These are phyloP conservation scores for Coccyzus lansbergi DNA, from an alignment of 2,797 vertebrate genomes.

Conservation along the genomic window DNA sequence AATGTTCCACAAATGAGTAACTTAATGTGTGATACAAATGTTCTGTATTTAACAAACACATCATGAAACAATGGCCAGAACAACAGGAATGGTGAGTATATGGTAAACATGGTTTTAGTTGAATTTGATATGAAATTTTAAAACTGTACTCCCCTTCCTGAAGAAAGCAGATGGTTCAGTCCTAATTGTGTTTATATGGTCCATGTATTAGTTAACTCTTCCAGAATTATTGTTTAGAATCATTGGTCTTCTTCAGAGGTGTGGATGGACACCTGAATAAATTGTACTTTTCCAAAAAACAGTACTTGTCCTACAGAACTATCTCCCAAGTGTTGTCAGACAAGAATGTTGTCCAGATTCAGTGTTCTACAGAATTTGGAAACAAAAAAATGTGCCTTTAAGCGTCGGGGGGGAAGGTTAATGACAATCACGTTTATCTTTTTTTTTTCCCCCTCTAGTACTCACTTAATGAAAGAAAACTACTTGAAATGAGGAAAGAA, in stretches of 20 bases:
- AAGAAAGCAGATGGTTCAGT: neutral
- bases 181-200: neutral
- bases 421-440: neutral
- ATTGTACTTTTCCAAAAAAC: neutral
- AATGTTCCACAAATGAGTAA: neutral
- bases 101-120: neutral
- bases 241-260: neutral
- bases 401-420: neutral
- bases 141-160: neutral
- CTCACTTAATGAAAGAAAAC: slow-evolving; percentile 86
- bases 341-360: neutral
- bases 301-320: neutral
- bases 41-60: neutral
- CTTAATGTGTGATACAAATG: neutral
- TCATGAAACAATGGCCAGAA: neutral
- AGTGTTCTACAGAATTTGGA: neutral
- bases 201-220: neutral
- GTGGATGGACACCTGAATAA: neutral
- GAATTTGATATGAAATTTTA: neutral
- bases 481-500: slow-evolving; percentile 87
- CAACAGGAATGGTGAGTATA: neutral
- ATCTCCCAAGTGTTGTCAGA: neutral
- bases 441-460: slow-evolving; percentile 75
- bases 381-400: neutral
- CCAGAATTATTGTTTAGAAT: neutral